Base-by-base conservation (phyloP, 2,113 vertebrate genomes). In the Pelecanus crispus region DNA sequence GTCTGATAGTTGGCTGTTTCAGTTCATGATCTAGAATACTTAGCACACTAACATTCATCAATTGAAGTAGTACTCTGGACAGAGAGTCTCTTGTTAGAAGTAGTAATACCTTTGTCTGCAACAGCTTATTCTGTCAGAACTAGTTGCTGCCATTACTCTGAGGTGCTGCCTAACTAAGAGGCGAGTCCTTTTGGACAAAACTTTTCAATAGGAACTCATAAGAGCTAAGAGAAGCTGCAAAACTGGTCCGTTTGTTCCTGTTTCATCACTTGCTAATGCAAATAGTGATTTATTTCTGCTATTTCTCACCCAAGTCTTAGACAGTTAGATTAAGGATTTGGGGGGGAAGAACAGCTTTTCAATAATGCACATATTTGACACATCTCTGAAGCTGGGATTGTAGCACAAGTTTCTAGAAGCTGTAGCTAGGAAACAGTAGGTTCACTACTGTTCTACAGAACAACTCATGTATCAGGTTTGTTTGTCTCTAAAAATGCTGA, bases 401-500 rank as follows among this genome's bases (percentile, higher is more conserved):
- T 42, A 71, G 34, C 56, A 62, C 2, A 16, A 40, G 36, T 68
- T 96, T 97, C 91, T 72, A 70, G 91, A 95, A 95, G 17, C 78
- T 62, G 49, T 92, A 87, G 20, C 68, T 96, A 63, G 91, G 85
- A 77, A 85, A 82, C 47, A 31, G 40, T 82, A 49, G 44, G 52
- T 87, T 89, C 70, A 20, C 70, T 72, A 12, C 61, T 77, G 49
- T 85, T 95, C 62, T 73, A 7, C 36, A 73, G 62, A 96, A 53
- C 68, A 68, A 50, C 45, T 80, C 13, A 1, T 40, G 10, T 87
- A 28, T 59, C 53, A 50, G 80, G 62, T 93, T 92, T 44, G 67
- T 94, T 94, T 97, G 81, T 94, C 52, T 94, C 52, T 52, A 34
- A 95, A 91, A 96, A 73, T 77, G 81, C 95, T 96, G 95, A 94